A percentile compares a stretch with the other conserved stretches of the same genome.
Conservation (phyloP, 2,888 invertebrate species). For the Troilus luridus region DNA sequence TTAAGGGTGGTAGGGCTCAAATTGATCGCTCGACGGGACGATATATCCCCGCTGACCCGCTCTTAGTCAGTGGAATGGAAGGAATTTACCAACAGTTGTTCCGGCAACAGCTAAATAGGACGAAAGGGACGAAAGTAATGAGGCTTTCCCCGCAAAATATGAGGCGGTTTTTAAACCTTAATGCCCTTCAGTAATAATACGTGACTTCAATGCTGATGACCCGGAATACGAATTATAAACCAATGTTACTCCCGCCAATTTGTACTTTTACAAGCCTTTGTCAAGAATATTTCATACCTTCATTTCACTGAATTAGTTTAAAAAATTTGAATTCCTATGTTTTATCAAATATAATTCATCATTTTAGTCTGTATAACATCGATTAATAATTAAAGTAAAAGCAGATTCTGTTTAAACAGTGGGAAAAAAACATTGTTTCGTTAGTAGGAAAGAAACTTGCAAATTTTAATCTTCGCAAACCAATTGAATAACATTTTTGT, state of each 20-base stretch:
- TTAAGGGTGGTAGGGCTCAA: neutral
- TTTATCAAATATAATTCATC: no score
- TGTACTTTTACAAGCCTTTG: neutral
- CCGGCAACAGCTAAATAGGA: constrained; percentile 3
- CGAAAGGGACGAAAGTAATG: constrained; percentile 26
- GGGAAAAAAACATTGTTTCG: no score
- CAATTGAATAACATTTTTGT: no score
- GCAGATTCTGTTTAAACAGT: no score
- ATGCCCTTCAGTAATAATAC: neutral
- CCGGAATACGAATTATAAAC: neutral
- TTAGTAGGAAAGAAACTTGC: no score
- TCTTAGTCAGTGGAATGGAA: constrained; percentile 44
- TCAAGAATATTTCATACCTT: neutral
- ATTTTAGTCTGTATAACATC: no score
- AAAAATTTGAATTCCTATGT: neutral
- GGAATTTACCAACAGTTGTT: constrained; percentile 32
- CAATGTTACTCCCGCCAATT: neutral
- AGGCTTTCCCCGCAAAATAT: neutral
- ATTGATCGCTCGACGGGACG: constrained; percentile 27
- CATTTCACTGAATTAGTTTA: neutral
- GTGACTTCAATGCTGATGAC: constrained; percentile 15
- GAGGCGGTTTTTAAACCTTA: neutral
- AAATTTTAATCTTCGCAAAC: no score
- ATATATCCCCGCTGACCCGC: constrained; percentile 22
- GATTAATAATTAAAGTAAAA: no score